Base-by-base conservation (phyloP, 2,888 invertebrate genomes). In the Lydus trimaculatus region DNA sequence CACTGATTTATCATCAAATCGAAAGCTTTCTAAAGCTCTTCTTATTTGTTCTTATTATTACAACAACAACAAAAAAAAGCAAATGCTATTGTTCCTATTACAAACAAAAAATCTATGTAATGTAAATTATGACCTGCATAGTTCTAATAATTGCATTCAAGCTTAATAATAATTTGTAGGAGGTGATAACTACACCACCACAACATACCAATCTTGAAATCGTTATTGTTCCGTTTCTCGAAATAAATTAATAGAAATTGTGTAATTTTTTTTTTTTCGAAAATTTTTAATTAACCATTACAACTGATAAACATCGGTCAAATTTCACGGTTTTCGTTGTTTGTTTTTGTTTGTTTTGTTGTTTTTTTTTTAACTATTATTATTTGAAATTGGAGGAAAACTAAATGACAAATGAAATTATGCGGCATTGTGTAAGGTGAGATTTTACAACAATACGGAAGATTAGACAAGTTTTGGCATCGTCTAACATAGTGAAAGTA, bases 401-500 rank as follows among this genome's bases (percentile, higher is more conserved):
- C 13, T 3, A 43, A 43, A 43, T 1, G 8, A 43, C 17, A 56
- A 56, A 56, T 56, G n/a, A 39, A 67, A 31, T 63, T 67, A 63
- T 63, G 58, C 59, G 63, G 25, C 39, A 68, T 68, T 64, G 64
- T 62, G 64, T 43, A 68, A 64, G 64, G 13, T n/a, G 56, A 62
- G 63, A 69, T 69, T 56, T 56, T 66, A 69, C 64, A 69, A 69
- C 64, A 69, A 69, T 69, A 61, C 66, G 69, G 69, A 69, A 69
- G 63, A 62, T 61, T 69, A 56, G 52, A 64, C 23, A 60, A 60
- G 65, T 65, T 69, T 69, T 69, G 66, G 69, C 63, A 66, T 69
- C 65, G 65, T 58, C 63, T 61, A 33, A 66, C 43, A 20, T 33
- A 61, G 70, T 70, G 66, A 70, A 70, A 70, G 66, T 70, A 61